These are phyloP conservation scores for Knipowitschia caucasica DNA, from an alignment of 2,797 vertebrate genomes.

Conservation along the genomic window DNA sequence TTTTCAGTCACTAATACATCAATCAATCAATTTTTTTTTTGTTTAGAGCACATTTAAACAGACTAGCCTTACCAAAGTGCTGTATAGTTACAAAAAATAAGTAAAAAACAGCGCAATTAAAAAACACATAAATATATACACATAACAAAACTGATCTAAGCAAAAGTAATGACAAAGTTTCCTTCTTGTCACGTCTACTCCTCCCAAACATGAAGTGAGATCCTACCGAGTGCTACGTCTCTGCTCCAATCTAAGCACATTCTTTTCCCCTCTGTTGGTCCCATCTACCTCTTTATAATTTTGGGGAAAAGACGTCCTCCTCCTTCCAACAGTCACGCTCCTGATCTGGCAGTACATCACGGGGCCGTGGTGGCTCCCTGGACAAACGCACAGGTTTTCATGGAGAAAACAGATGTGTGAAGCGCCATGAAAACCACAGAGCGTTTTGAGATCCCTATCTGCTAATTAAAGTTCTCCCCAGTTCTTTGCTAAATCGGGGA, in stretches of 20 bases:
- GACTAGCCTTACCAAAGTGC: too few species aligned
- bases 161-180: too few species aligned
- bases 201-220: too few species aligned
- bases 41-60: too few species aligned
- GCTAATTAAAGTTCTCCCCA: constrained; percentile 4
- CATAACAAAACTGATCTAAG: too few species aligned
- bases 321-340: constrained; percentile 28
- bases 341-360: constrained; percentile 52
- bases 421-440: neutral
- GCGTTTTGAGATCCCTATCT: constrained; percentile 3
- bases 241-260: constrained; percentile 47
- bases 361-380: constrained; percentile 34
- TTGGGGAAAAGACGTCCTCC: constrained; percentile 10
- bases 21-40: too few species aligned
- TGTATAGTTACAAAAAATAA: too few species aligned
- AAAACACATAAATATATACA: too few species aligned
- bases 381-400: constrained; percentile 3
- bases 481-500: neutral
- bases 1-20: too few species aligned
- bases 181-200: too few species aligned
- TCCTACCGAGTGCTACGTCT: neutral
- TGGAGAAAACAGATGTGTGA: constrained; percentile 4
- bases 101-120: too few species aligned
- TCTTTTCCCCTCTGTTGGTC: constrained; percentile 37
- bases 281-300: constrained; percentile 19